Conservation (phyloP, 2,113 vertebrate genomes). For the Rhinichthys klamathensis region DNA sequence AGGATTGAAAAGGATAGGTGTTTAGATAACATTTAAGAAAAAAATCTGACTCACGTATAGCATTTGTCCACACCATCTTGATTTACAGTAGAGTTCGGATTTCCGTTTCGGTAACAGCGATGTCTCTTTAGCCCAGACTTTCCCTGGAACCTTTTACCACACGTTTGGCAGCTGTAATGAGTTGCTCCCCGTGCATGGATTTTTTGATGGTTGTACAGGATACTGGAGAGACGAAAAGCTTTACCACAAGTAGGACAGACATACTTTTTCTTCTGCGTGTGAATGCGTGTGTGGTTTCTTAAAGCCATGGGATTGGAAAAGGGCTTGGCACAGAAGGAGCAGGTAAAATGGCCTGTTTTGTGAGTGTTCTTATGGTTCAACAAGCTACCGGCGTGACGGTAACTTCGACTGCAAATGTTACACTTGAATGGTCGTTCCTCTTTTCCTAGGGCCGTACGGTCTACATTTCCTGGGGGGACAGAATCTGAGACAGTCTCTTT, state of each 20-base stretch:
- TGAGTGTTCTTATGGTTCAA: constrained; percentile 80
- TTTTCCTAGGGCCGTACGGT: constrained; percentile 35
- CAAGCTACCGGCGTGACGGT: constrained; percentile 77
- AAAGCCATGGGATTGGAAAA: constrained; percentile 80
- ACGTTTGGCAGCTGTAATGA: constrained; percentile 77
- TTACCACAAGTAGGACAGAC: constrained; percentile 79
- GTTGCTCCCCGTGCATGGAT: constrained; percentile 70
- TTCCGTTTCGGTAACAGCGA: constrained; percentile 63
- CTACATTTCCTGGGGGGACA: constrained; percentile 22
- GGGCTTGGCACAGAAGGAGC: constrained; percentile 79
- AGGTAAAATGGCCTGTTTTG: constrained; percentile 78
- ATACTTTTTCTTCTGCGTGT: constrained; percentile 78
- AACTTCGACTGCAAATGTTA: constrained; percentile 77
- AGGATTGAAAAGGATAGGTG: not conserved
- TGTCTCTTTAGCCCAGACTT: constrained; percentile 76
- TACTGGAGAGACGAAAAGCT: constrained; percentile 79
- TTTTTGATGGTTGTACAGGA: constrained; percentile 81
- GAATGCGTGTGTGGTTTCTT: constrained; percentile 78
- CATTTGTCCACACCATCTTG: constrained; percentile 72
- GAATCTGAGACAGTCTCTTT: not conserved
- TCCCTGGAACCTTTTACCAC: constrained; percentile 80
- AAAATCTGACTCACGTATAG: constrained; percentile 74
- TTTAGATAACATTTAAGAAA: not conserved
- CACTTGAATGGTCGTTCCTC: constrained; percentile 76
- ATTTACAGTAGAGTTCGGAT: constrained; percentile 48